A percentile compares a stretch with the other conserved stretches of the same genome.
phyloP scores from a whole-genome alignment of 2,888 invertebrate genomes.

The Mongoloraphidia duomilia region DNA sequence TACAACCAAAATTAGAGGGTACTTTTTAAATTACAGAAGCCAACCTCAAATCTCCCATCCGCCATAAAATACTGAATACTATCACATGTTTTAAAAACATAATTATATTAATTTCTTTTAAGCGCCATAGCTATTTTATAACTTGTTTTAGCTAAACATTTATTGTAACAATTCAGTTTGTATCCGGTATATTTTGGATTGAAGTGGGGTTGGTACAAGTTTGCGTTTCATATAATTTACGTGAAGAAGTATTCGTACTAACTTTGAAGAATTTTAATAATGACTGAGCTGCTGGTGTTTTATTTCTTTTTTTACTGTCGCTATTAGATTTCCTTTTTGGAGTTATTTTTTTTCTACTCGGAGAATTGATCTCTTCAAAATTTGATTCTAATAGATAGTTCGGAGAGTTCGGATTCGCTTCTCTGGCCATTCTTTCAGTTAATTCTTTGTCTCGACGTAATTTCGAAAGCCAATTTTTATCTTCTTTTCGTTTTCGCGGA shows the following conservation, averaged over 20 bases:
- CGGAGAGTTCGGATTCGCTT: constrained; percentile 18
- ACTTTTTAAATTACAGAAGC: no score
- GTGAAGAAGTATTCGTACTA: constrained; percentile 7
- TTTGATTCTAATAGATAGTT: constrained; percentile 20
- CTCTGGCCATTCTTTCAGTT: constrained; percentile 20
- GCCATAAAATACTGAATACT: no score
- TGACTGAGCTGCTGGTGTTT: constrained; percentile 5
- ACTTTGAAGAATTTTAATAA: constrained; percentile 24
- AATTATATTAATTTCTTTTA: no score
- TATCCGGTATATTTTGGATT: no score
- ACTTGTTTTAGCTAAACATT: no score
- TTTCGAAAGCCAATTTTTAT: constrained; percentile 59
- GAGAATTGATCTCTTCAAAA: constrained; percentile 9
- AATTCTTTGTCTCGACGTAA: constrained; percentile 38
- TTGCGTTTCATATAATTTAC: no score
- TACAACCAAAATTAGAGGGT: no score
- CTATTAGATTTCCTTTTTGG: not conserved
- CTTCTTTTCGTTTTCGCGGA: constrained; percentile 47
- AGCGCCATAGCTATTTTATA: no score
- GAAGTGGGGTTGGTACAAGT: no score
- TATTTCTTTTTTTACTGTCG: constrained; percentile 13
- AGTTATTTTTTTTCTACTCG: constrained; percentile 7
- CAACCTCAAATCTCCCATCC: no score
- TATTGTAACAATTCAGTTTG: no score
- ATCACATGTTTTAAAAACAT: no score